Evolutionary conservation across 2,888 invertebrate species (phyloP), one percentile per base, ranked within the genome.

Genomic region (Petrolisthes cinctipes): DNA sequence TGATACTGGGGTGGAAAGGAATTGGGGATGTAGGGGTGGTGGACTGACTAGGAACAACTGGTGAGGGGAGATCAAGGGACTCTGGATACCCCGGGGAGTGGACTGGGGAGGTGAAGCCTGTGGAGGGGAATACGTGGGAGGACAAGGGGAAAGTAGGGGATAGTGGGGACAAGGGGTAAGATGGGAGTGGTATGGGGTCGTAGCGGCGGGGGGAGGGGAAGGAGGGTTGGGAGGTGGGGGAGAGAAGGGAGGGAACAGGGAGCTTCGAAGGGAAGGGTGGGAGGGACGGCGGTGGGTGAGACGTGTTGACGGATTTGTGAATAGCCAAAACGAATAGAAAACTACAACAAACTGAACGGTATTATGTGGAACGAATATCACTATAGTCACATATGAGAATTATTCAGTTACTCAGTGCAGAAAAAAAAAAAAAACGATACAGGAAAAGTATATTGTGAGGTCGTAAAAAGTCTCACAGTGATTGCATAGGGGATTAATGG

Each of bases 171-270:
- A n/a, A 20, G 14, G 71, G 11, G 5, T 17, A 71, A n/a, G 6
- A 6, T 0, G 71, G 71, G n/a, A 71, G 71, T 6, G 71, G 71
- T 14, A 71, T 71, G 71, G 71, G 71, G 71, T 71, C 71, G 71
- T 71, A 71, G 14, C 20, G 71, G 14, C 71, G 71, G 71, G 71
- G 71, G 71, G 71, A 71, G 71, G 17, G 71, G 71, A 71, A 20
- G 17, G 0, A 1, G 71, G 71, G 71, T 6, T 71, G 71, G n/a
- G 71, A 71, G 71, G 6, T 14, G 71, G 71, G 71, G 71, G 71
- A 71, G 14, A 17, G 71, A 20, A n/a, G 20, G n/a, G 71, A n/a
- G 14, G 71, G 71, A 20, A 71, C 6, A n/a, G 71, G 71, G 6
- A 71, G 20, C 6, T 14, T 17, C 71, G 71, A 71, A 71, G 71